phyloP scores from a whole-genome alignment of 2,888 invertebrate species.

The Drosophila longiperda region DNA sequence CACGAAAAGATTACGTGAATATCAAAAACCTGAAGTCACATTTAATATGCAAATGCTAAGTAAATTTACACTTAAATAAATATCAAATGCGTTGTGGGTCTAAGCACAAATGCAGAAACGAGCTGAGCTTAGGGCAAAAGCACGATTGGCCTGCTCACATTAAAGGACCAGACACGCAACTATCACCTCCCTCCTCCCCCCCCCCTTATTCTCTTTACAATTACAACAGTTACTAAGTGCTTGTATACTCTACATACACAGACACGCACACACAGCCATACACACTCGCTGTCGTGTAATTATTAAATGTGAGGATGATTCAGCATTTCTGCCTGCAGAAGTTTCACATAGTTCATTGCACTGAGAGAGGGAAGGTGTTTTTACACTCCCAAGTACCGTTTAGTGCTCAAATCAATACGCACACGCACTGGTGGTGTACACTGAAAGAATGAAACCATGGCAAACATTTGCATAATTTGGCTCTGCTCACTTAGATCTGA shows the following conservation, averaged over 20 bases:
- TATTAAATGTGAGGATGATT: slow-evolving; percentile 30
- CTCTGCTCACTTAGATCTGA: slow-evolving; percentile 66
- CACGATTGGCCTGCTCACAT: slow-evolving; percentile 28
- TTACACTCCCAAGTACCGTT: slow-evolving; percentile 1
- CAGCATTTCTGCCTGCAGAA: slow-evolving; percentile 29
- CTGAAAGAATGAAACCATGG: slow-evolving; percentile 32
- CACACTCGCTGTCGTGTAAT: slow-evolving; percentile 14
- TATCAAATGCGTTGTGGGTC: neutral
- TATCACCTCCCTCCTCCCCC: neutral
- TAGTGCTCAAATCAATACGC: slow-evolving; percentile 58
- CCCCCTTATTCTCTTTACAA: neutral
- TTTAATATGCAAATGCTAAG: neutral
- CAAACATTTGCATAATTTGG: slow-evolving; percentile 75
- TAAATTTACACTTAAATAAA: slow-evolving; percentile 1
- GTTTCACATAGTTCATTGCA: slow-evolving; percentile 38
- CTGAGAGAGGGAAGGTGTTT: slow-evolving; percentile 3
- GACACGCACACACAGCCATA: neutral
- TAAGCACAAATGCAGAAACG: neutral
- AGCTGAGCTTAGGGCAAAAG: slow-evolving; percentile 24
- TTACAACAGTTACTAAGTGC: slow-evolving; percentile 22
- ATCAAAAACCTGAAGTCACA: neutral
- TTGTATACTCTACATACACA: neutral
- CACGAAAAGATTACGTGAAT: neutral
- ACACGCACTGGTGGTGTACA: slow-evolving; percentile 67
- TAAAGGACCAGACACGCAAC: slow-evolving; percentile 13